A percentile compares a stretch with the other conserved stretches of the same genome.
phyloP scores from a whole-genome alignment of 2,888 invertebrate genomes.

The Coremacera marginata region DNA sequence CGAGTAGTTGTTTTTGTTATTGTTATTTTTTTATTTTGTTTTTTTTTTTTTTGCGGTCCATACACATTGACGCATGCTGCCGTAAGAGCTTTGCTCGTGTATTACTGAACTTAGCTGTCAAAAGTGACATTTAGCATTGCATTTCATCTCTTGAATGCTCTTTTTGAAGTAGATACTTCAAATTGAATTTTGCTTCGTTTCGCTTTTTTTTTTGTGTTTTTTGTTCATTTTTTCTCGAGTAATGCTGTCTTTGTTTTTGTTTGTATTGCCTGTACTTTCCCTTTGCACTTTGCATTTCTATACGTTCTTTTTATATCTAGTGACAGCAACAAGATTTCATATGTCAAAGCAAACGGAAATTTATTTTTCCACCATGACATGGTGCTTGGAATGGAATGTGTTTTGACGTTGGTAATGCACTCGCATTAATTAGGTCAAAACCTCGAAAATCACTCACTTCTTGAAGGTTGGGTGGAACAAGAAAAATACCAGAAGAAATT shows the following conservation, averaged over 20 bases:
- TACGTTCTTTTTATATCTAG: neutral
- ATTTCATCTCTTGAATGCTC: neutral
- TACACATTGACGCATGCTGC: neutral
- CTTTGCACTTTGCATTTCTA: neutral
- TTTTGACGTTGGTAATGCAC: slow-evolving; percentile 33
- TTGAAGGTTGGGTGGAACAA: neutral
- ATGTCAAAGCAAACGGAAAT: slow-evolving; percentile 18
- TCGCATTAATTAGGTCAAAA: slow-evolving; percentile 33
- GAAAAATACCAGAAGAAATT: neutral
- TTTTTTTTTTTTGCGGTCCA: neutral
- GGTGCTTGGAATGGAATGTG: neutral
- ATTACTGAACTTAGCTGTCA: slow-evolving; percentile 21
- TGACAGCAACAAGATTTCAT: slow-evolving; percentile 22
- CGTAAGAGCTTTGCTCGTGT: neutral
- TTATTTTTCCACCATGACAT: neutral
- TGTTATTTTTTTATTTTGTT: neutral
- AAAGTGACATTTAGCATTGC: slow-evolving; percentile 26
- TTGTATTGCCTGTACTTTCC: neutral
- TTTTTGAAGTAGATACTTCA: no score
- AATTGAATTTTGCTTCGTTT: neutral
- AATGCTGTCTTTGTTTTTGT: neutral
- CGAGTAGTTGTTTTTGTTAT: no score
- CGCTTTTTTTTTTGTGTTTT: neutral
- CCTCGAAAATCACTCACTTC: slow-evolving; percentile 28
- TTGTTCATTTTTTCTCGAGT: no score